Base-by-base conservation (phyloP, 2,888 invertebrate species). In the Phyto melanocephala region DNA sequence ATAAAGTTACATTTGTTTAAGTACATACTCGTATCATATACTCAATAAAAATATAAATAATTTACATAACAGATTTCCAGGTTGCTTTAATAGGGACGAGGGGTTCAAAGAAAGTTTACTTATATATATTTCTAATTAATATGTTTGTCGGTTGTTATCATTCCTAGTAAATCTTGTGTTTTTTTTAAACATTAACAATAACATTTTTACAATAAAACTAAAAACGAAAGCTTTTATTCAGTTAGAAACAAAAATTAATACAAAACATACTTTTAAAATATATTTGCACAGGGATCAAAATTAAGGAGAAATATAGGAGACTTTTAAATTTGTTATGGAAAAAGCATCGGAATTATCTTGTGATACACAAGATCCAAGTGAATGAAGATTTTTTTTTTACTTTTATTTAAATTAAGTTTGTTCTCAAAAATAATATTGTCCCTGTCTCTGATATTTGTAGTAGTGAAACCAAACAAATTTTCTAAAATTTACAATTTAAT, bases 51-150 rank as follows among this genome's bases (percentile, higher is more conserved):
- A 6, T 72, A 79, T 65, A 67, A 82, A 71, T 71, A 71, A 81
- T 81, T 89, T 90, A 88, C 88, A 88, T 90, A 90, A 89, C 89
- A 89, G 85, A 85, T 87, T 84, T 75, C 84, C 75, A 76, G 76
- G 79, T 84, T 78, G 70, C 79, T 80, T 86, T 42, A 79, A 17
- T 2, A 10, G 15, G 42, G 62, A n/a, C 28, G 13, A 74, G 28
- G 20, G 40, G 1, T 50, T 84, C 85, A 63, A 84, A 80, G 81
- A 82, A 83, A 81, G 72, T 72, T 63, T 83, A 86, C 81, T 54
- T 52, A 11, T 17, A 76, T 87, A 85, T 84, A 84, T 86, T 88
- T 60, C 56, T 85, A 85, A n/a, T 42, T 63, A 63, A 70, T 45
- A 56, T 56, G 45, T 52, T 37, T 54, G 42, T 42, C 35, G 24